A percentile compares a stretch with the other conserved stretches of the same genome.
These are phyloP conservation scores for Semnornis frantzii DNA, from an alignment of 2,113 vertebrate genomes.

Conservation along the genomic window DNA sequence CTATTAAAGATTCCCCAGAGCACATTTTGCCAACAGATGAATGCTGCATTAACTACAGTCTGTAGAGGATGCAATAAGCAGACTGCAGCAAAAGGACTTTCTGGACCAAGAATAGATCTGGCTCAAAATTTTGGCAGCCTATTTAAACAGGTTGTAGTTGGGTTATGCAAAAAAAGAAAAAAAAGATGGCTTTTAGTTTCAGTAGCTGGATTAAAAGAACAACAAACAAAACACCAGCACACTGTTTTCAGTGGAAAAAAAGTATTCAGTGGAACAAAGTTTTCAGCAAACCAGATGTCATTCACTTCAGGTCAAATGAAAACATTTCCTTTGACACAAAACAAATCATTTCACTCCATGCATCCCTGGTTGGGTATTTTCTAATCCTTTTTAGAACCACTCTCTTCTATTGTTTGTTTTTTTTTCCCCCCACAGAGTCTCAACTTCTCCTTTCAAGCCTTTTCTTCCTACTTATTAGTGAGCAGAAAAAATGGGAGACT, in stretches of 20 bases:
- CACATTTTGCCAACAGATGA: background rate
- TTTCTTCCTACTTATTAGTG: background rate
- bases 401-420: background rate
- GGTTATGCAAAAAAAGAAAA: background rate
- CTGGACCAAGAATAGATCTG: background rate
- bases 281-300: background rate
- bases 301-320: background rate
- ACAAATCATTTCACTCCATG: background rate
- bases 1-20: background rate
- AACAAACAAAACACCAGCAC: background rate
- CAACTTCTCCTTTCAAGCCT: background rate
- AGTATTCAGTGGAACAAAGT: background rate
- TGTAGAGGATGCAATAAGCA: background rate
- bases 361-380: background rate
- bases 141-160: background rate
- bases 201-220: background rate
- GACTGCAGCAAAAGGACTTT: background rate
- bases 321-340: background rate
- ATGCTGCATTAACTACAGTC: background rate
- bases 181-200: background rate
- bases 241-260: background rate
- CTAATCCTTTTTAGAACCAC: background rate
- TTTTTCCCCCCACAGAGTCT: slow-evolving; percentile 34
- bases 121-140: background rate
- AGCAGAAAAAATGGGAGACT: slow-evolving; percentile 91